Evolutionary conservation across 92 coral and sea anemone species (phyloP), one percentile per base, ranked within the genome.

Genomic region (Blastomussa wellsi): DNA sequence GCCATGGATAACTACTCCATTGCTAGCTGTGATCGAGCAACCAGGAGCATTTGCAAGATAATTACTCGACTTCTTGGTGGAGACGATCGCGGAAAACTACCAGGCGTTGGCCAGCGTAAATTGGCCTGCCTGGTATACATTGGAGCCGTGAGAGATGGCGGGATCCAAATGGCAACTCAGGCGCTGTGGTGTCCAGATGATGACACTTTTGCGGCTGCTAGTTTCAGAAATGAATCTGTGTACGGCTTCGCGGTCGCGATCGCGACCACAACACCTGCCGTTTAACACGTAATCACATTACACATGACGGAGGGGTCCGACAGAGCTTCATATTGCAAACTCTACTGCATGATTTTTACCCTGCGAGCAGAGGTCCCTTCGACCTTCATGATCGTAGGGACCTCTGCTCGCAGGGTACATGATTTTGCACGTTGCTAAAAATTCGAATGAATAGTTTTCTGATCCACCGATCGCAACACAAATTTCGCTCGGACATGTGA

Each of bases 181-280:
- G 88, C 92, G 5, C 42, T 91, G 76, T 91, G 94, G 88, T 79
- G 79, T 79, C 94, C 94, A 24, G 88, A 73, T 9, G 92, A 85
- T 16, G 94, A 91, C 72, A 80, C 75, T 17, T 82, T 91, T 48
- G 89, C 90, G 2, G 88, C 88, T 64, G 82, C 86, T 37, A 82
- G 90, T 62, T 89, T 79, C 64, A 85, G 92, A 39, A 89, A 82
- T 44, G 78, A 74, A 19, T 69, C 83, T 39, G 74, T 91, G 66
- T 89, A 53, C 72, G 92, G 84, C n/a, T 31, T 89, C 36, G 94
- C 90, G 28, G 68, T 76, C 37, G 92, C 89, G 55, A 84, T 91
- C 14, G 87, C 86, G 55, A 84, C 89, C 14, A 85, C 86, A 17
- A 73, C 84, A 12, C 92, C 85, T 22, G 29, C 65, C 24, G 22